phyloP scores from a whole-genome alignment of 2,113 vertebrate genomes.

The Elephantulus edwardii region DNA sequence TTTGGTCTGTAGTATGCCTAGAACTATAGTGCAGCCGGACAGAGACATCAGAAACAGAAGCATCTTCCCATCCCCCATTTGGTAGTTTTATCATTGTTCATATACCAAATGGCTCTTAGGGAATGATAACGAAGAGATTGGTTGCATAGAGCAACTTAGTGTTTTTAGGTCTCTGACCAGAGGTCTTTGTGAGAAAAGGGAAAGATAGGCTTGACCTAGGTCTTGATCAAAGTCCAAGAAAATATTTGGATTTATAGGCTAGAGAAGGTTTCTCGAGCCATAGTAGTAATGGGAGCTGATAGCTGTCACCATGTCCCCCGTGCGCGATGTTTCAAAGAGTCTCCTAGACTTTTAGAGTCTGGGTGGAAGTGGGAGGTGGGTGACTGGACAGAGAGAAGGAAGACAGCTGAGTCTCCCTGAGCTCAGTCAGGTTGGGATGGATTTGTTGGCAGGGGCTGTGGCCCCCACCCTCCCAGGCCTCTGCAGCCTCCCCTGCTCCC shows the following conservation, averaged over 20 bases:
- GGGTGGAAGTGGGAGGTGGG: background rate
- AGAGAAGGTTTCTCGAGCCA: slow-evolving; percentile 64
- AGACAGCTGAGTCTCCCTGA: background rate
- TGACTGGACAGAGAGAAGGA: background rate
- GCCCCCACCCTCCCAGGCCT: background rate
- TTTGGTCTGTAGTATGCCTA: background rate
- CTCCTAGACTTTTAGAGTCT: slow-evolving; percentile 2
- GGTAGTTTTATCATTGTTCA: slow-evolving; percentile 49
- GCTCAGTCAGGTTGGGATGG: background rate
- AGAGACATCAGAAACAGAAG: slow-evolving; percentile 12
- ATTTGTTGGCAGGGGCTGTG: background rate
- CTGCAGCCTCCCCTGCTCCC: background rate
- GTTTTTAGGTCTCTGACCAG: background rate
- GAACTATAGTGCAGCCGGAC: background rate
- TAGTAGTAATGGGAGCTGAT: slow-evolving; percentile 56
- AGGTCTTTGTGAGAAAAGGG: slow-evolving; percentile 50
- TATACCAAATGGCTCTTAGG: slow-evolving; percentile 29
- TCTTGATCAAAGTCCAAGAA: slow-evolving; percentile 70
- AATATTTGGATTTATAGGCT: slow-evolving; percentile 68
- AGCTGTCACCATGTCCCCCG: slow-evolving; percentile 53
- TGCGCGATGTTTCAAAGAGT: slow-evolving; percentile 13
- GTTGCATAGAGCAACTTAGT: background rate
- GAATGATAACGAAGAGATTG: background rate
- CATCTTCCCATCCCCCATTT: background rate
- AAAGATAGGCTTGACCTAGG: slow-evolving; percentile 27